A percentile compares a stretch with the other conserved stretches of the same genome.
Evolutionary conservation across 1,140 invertebrate species (phyloP).

Genomic region (Neodiprion pinetum): DNA sequence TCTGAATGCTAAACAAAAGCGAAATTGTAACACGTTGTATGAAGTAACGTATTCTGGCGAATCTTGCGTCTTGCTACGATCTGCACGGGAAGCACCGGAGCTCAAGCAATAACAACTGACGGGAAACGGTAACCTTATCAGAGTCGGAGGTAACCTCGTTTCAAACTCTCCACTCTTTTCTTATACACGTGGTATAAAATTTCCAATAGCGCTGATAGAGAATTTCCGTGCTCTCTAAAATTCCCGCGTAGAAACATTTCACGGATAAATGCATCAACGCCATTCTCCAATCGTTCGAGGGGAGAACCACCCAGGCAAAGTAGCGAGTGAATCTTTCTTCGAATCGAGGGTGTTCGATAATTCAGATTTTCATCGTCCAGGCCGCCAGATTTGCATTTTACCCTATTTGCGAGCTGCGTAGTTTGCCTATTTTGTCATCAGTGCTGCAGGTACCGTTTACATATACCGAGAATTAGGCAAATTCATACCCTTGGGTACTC

Average conservation of each 20-base stretch:
- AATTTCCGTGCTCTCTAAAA: too few relatives aligned
- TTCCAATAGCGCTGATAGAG: too few relatives aligned
- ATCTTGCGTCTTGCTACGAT: background rate
- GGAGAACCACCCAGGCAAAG: too few relatives aligned
- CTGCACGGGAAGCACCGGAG: background rate
- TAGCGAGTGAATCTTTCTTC: background rate
- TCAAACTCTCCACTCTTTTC: background rate
- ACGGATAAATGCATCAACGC: too few relatives aligned
- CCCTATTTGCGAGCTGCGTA: background rate
- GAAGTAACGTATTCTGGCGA: background rate
- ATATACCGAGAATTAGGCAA: background rate
- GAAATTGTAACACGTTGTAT: background rate
- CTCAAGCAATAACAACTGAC: background rate
- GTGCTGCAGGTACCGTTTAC: background rate
- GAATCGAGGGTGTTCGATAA: background rate
- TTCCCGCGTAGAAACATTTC: too few relatives aligned
- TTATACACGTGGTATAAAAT: too few relatives aligned
- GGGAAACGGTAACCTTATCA: background rate
- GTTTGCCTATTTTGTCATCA: background rate
- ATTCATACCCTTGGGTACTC: background rate
- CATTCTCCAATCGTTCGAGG: too few relatives aligned
- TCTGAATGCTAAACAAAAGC: background rate
- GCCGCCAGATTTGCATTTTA: background rate
- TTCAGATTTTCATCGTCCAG: background rate
- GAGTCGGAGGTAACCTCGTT: background rate